Evolutionary conservation across 2,113 vertebrate genomes (phyloP).

Genomic region (Coracopsis vasa): DNA sequence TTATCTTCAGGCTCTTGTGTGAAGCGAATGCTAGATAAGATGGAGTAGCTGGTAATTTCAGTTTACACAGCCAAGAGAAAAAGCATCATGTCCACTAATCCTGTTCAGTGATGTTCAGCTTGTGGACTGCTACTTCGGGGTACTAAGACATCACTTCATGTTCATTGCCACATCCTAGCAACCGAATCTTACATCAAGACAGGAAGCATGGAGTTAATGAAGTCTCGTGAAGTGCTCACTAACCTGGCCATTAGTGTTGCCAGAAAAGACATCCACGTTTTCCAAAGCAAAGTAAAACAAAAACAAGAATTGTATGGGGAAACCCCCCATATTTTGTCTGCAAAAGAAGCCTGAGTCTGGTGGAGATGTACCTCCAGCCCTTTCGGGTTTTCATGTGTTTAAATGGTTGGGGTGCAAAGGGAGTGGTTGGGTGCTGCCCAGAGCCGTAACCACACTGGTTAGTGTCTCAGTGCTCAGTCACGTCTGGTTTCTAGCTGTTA

Average conservation of each 20-base stretch:
- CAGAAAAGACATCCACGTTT: not conserved
- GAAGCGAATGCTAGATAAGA: not conserved
- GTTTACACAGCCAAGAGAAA: not conserved
- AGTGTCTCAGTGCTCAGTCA: not conserved
- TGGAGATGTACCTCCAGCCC: not conserved
- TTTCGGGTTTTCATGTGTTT: not conserved
- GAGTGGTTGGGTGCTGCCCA: not conserved
- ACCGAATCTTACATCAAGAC: not conserved
- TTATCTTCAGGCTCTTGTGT: not conserved
- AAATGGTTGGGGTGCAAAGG: not conserved
- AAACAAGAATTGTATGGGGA: not conserved
- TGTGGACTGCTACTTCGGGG: fast-evolving
- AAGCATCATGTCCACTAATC: fast-evolving
- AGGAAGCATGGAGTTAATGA: not conserved
- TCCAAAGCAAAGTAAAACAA: not conserved
- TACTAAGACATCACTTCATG: not conserved
- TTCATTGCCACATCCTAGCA: not conserved
- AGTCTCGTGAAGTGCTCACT: not conserved
- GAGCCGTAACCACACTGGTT: not conserved
- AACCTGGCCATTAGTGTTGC: not conserved
- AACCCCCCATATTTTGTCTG: fast-evolving
- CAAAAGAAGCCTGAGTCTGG: not conserved
- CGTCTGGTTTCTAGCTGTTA: conserved; percentile 2
- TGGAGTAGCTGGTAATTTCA: not conserved
- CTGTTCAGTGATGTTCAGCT: not conserved